Conservation (phyloP, 2,113 vertebrate species). For the Nanorana parkeri region DNA sequence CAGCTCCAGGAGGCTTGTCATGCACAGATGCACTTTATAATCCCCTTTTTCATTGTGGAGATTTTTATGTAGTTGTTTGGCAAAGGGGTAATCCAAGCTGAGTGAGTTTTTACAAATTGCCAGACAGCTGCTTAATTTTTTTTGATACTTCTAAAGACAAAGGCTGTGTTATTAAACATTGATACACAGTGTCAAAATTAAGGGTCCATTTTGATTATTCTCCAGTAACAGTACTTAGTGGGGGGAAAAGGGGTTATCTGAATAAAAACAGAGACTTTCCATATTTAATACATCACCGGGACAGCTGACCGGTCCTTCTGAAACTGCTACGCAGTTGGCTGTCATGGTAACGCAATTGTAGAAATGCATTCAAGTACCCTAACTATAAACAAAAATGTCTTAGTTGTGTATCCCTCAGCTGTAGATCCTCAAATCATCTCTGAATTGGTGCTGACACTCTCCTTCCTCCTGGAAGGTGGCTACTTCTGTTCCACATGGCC, state of each 20-base stretch:
- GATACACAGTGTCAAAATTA: neutral
- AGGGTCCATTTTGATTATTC: neutral
- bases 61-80: constrained; percentile 49
- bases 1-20: constrained; percentile 26
- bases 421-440: too few species aligned
- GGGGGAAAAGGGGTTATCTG: neutral
- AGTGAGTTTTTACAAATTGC: constrained; percentile 32
- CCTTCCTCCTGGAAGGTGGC: too few species aligned
- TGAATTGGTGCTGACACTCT: too few species aligned
- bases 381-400: too few species aligned
- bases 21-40: constrained; percentile 54
- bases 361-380: too few species aligned
- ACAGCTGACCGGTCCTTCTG: too few species aligned
- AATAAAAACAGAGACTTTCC: too few species aligned
- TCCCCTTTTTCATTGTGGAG: constrained; percentile 33
- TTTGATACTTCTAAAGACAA: constrained; percentile 17
- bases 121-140: constrained; percentile 30
- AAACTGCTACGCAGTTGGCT: too few species aligned
- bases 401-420: too few species aligned
- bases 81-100: constrained; percentile 25
- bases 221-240: neutral
- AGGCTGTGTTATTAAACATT: neutral
- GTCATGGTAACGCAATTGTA: too few species aligned
- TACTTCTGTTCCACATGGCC: too few species aligned
- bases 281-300: too few species aligned